Base-by-base conservation (phyloP, 2,888 invertebrate genomes). In the Ectemnius lituratus region DNA sequence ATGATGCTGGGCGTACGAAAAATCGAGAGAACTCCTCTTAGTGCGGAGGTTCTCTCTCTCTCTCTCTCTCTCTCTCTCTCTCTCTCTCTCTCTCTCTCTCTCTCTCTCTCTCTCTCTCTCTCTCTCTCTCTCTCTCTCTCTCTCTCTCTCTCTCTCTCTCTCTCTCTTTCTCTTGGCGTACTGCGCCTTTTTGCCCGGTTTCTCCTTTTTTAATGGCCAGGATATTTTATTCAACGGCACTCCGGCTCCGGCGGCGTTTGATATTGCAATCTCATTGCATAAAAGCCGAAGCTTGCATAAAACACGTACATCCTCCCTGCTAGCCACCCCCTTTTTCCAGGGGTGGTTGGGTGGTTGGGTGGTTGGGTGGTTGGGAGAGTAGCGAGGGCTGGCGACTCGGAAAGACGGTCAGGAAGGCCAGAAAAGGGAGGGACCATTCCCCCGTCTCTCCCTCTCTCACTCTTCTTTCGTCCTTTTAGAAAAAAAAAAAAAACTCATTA, bases 261-360 rank as follows among this genome's bases (percentile, higher is more conserved):
- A 83, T 83, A 82, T 83, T 77, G 82, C 82, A 83, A 79, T 83
- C 83, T 83, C 81, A 78, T 83, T 83, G 82, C 82, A 83, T 83
- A 81, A 83, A 83, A 83, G 79, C 78, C 71, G 70, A 67, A 76
- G 69, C 81, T 81, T 83, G 83, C 82, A 83, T 82, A 82, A 82
- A 82, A 83, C 81, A 82, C 69, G 58, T 62, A 37, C 71, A 45
- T 60, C 37, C 67, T 28, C 18, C 23, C 23, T 23, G 23, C 60
- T 18, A 3, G 16, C 13, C n/a, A n/a, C 16, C 70, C 74, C 70
- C 70, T 69, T 46, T 66, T 70, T 66, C 59, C 56, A 70, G 68
- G 57, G 27, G 23, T 23, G 23, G 23, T 23, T 23, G 23, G 23
- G 23, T 23, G 20, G 20, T 20, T 20, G 20, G 65, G 37, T 37